A percentile compares a stretch with the other conserved stretches of the same genome.
These are phyloP conservation scores for Drosophila serrata DNA, from an alignment of 1,140 invertebrate species.

Conservation along the genomic window DNA sequence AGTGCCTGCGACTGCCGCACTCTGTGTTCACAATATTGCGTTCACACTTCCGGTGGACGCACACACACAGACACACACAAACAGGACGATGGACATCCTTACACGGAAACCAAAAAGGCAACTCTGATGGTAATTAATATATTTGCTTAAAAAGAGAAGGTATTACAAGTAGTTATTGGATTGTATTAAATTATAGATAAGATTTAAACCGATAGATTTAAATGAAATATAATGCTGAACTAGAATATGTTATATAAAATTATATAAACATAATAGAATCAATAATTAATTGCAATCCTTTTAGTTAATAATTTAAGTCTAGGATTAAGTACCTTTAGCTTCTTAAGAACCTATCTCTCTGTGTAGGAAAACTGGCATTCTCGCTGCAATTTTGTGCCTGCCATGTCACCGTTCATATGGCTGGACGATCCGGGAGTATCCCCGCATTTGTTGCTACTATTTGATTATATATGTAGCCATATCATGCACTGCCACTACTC, in stretches of 20 bases:
- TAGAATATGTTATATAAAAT: not conserved
- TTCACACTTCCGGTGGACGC: slow-evolving; percentile 66
- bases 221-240: not conserved
- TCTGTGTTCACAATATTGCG: slow-evolving; percentile 69
- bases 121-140: too few species aligned
- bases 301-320: not conserved
- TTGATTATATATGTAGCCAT: slow-evolving; percentile 80
- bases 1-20: slow-evolving; percentile 10
- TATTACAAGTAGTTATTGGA: accelerated
- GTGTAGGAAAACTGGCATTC: slow-evolving; percentile 67
- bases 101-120: slow-evolving; percentile 1
- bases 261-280: not conserved
- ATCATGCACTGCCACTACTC: slow-evolving; percentile 64
- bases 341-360: not conserved
- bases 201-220: not conserved
- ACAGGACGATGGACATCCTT: slow-evolving; percentile 13
- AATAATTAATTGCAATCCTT: too few species aligned
- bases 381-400: slow-evolving; percentile 67
- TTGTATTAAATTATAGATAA: too few species aligned
- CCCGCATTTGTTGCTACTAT: slow-evolving; percentile 75
- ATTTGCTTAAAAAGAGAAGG: not conserved
- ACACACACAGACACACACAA: slow-evolving; percentile 32
- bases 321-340: not conserved
- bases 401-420: slow-evolving; percentile 80
- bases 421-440: slow-evolving; percentile 54